These are phyloP conservation scores for Remorina albescens DNA, from an alignment of 2,797 vertebrate species.

Conservation along the genomic window DNA sequence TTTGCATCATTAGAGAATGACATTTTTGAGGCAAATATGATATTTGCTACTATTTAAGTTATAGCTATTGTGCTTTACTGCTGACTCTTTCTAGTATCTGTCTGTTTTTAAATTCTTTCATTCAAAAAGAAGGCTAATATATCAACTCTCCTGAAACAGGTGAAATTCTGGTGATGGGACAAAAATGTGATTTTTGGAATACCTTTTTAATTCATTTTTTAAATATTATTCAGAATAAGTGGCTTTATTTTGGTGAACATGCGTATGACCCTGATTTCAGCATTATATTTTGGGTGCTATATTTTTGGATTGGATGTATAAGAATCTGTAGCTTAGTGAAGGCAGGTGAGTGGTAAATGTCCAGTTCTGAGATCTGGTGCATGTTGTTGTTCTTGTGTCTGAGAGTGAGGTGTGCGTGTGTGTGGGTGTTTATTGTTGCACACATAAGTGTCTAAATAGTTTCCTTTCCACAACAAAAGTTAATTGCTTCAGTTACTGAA, in stretches of 20 bases:
- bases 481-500: constrained; percentile 80
- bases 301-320: not conserved
- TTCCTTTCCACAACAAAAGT: constrained; percentile 77
- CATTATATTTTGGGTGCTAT: constrained; percentile 3
- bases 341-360: constrained; percentile 10
- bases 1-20: constrained; percentile 46
- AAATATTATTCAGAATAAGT: constrained; percentile 42
- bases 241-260: constrained; percentile 7
- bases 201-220: constrained; percentile 49
- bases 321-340: constrained; percentile 22
- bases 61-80: not conserved
- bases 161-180: not conserved
- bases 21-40: constrained; percentile 62
- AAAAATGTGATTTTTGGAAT: constrained; percentile 45
- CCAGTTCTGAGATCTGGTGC: not conserved
- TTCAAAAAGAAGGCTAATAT: not conserved
- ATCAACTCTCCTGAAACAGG: not conserved
- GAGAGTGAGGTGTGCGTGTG: constrained; percentile 13
- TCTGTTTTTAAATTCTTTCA: not conserved
- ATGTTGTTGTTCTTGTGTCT: constrained; percentile 19
- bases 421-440: constrained; percentile 31
- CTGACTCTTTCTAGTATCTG: not conserved
- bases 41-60: constrained; percentile 27
- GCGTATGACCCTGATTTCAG: constrained; percentile 16
- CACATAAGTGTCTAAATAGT: constrained; percentile 59